Percentiles rank a stretch among this genome's conserved stretches.
phyloP scores from a whole-genome alignment of 2,888 invertebrate species.

The Leptinotarsa rubiginosa region DNA sequence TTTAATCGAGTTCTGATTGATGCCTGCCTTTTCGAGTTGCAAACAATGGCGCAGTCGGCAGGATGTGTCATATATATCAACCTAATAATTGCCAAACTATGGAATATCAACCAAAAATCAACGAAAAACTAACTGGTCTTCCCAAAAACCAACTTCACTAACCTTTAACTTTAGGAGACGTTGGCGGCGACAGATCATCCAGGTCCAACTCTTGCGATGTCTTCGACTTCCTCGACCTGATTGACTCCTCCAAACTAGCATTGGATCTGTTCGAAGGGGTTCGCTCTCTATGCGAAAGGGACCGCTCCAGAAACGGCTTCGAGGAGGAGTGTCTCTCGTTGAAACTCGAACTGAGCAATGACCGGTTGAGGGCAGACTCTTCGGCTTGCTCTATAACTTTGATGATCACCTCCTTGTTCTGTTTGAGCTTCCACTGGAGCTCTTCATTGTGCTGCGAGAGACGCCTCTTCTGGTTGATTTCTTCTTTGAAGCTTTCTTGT shows the following conservation, averaged over 20 bases:
- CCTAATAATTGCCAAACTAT: no score
- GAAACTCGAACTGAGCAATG: slow-evolving; percentile 59
- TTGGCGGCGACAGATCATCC: slow-evolving; percentile 70
- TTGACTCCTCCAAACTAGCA: slow-evolving; percentile 31
- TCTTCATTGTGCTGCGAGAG: slow-evolving; percentile 88
- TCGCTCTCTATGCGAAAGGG: slow-evolving; percentile 60
- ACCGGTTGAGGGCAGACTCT: slow-evolving; percentile 53
- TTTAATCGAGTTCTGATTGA: no score
- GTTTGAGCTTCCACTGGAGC: slow-evolving; percentile 86
- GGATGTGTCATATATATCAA: no score
- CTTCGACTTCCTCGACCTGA: slow-evolving; percentile 55
- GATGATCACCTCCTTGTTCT: slow-evolving; percentile 79
- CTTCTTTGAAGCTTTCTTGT: slow-evolving; percentile 79
- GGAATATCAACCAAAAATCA: no score
- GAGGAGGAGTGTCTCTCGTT: slow-evolving; percentile 57
- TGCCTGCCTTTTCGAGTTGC: no score
- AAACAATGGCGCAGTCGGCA: no score
- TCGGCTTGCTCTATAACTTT: slow-evolving; percentile 63
- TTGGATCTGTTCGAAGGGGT: slow-evolving; percentile 50
- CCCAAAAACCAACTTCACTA: background rate
- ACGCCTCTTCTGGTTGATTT: slow-evolving; percentile 82
- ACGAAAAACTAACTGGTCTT: background rate
- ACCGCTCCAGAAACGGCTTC: slow-evolving; percentile 54
- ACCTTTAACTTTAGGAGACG: slow-evolving; percentile 79
- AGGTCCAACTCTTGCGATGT: slow-evolving; percentile 57